Percentiles rank a stretch among this genome's conserved stretches.
These are phyloP conservation scores for Tholera decimalis DNA, from an alignment of 2,888 invertebrate species.

Conservation along the genomic window DNA sequence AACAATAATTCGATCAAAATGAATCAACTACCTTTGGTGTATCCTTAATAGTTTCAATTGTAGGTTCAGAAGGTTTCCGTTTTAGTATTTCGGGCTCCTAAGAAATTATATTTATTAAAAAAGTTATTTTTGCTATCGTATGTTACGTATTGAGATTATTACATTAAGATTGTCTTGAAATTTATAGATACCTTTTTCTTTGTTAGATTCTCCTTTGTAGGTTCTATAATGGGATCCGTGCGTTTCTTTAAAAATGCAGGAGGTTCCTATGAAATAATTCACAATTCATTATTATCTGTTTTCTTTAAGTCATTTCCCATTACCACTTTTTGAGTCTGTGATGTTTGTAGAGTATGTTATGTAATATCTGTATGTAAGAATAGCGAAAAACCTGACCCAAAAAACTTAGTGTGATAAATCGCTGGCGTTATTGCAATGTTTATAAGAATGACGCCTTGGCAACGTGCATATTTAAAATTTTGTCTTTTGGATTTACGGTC, in stretches of 20 bases:
- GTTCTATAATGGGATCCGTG: constrained; percentile 9
- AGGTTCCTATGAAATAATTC: constrained; percentile 35
- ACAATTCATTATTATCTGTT: not conserved
- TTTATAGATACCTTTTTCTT: constrained; percentile 30
- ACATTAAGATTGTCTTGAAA: not conserved
- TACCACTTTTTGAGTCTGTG: constrained; percentile 1
- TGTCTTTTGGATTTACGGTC: not conserved
- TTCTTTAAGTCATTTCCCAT: not conserved
- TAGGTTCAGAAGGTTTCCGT: constrained; percentile 44
- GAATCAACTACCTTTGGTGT: constrained; percentile 21
- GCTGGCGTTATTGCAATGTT: not conserved
- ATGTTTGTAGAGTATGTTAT: constrained; percentile 20
- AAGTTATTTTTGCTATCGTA: not conserved
- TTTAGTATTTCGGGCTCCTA: constrained; percentile 55
- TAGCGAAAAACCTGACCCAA: constrained; percentile 13
- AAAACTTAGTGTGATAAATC: not conserved
- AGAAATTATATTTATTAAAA: constrained; percentile 25
- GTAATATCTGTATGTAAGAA: constrained; percentile 8
- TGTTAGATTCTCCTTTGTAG: constrained; percentile 32
- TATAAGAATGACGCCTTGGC: not conserved
- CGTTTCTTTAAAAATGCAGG: constrained; percentile 44
- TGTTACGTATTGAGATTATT: too few relatives aligned
- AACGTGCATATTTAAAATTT: not conserved
- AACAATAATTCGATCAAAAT: not conserved
- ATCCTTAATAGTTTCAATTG: constrained; percentile 11